Evolutionary conservation across 1,140 invertebrate species (phyloP).

Genomic region (Kradibia gibbosae): DNA sequence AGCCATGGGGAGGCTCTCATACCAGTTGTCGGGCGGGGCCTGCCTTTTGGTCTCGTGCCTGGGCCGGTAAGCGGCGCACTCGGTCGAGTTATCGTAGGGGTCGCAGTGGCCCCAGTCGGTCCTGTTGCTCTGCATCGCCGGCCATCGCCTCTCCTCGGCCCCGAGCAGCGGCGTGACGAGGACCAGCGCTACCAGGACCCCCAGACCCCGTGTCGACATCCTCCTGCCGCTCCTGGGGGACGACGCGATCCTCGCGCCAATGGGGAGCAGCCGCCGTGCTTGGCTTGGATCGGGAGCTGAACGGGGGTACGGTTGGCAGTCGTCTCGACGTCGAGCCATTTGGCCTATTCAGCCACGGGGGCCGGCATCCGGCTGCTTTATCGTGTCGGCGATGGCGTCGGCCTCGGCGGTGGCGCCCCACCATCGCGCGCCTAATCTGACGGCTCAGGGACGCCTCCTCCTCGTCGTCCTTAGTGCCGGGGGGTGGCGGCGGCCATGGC

Average conservation of each 20-base stretch:
- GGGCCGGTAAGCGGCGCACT: background rate
- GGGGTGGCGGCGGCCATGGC: background rate
- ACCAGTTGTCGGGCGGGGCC: too few relatives aligned
- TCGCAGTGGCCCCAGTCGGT: background rate
- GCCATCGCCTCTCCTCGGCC: too few relatives aligned
- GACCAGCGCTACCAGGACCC: too few relatives aligned
- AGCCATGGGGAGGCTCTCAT: conserved; percentile 53
- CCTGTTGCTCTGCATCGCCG: background rate
- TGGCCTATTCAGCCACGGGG: background rate
- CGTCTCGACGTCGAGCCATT: background rate
- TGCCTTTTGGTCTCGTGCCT: too few relatives aligned
- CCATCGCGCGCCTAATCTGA: too few relatives aligned
- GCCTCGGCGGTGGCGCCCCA: too few relatives aligned
- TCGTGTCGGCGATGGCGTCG: too few relatives aligned
- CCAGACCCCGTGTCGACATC: background rate
- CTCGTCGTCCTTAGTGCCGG: background rate
- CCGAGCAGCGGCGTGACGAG: background rate
- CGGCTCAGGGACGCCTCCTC: background rate
- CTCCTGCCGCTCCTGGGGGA: background rate
- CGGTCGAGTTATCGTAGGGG: background rate
- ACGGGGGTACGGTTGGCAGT: background rate
- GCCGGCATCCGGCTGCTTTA: background rate
- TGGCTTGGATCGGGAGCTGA: background rate
- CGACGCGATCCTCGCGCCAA: background rate
- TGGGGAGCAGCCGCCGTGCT: too few relatives aligned